These are phyloP conservation scores for Enteromius paludinosus DNA, from an alignment of 2,797 vertebrate genomes.

Conservation along the genomic window DNA sequence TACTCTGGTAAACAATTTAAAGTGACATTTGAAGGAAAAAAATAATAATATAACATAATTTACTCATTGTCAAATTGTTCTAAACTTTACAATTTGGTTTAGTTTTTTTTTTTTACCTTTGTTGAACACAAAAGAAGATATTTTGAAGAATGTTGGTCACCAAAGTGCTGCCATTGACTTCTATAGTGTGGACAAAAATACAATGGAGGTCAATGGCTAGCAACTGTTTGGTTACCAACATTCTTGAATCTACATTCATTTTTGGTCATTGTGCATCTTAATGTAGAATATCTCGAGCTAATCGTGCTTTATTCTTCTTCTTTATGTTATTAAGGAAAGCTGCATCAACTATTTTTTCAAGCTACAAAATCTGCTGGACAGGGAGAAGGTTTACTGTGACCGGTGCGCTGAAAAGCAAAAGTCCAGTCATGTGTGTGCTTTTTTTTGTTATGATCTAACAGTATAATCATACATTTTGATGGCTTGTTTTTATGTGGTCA, in stretches of 20 bases:
- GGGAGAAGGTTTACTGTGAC: constrained; percentile 68
- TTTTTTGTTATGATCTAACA: neutral
- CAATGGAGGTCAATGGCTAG: neutral
- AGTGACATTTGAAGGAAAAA: neutral
- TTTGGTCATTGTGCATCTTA: neutral
- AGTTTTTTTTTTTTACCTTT: neutral
- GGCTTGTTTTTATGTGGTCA: neutral
- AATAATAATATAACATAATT: neutral
- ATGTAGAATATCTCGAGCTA: neutral
- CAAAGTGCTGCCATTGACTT: neutral
- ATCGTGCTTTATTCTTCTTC: neutral
- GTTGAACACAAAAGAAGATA: neutral
- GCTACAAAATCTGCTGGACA: constrained; percentile 63
- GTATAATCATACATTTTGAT: neutral
- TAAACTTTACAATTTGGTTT: neutral
- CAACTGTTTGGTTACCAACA: neutral
- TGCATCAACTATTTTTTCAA: constrained; percentile 73
- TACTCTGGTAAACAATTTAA: constrained; percentile 66
- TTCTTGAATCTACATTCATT: neutral
- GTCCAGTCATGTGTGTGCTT: constrained; percentile 64
- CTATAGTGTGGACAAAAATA: neutral
- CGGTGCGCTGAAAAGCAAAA: constrained; percentile 67
- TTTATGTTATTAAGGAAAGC: constrained; percentile 62
- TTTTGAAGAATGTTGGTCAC: neutral
- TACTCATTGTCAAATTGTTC: neutral